Conservation (phyloP, 92 coral and sea anemone genomes). For the Parazoanthus darwini region DNA sequence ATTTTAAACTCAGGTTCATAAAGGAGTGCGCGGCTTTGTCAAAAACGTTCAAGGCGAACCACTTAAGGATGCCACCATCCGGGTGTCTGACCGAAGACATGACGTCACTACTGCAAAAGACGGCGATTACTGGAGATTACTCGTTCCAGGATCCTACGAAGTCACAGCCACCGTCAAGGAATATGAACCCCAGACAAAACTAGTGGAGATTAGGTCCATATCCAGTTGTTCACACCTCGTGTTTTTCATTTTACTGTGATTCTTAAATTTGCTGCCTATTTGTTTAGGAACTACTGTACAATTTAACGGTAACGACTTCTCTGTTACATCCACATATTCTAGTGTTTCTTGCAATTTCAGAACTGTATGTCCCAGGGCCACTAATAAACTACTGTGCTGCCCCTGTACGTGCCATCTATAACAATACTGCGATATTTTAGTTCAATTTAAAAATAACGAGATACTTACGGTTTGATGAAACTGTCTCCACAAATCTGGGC, state of each 20-base stretch:
- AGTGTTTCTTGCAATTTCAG: too few species aligned
- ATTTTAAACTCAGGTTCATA: constrained; percentile 66
- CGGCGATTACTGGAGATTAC: constrained; percentile 99
- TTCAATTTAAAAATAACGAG: not conserved
- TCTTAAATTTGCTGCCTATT: too few species aligned
- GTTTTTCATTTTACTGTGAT: too few species aligned
- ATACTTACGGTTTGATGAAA: constrained; percentile 87
- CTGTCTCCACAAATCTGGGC: constrained; percentile 98
- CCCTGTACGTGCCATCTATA: too few species aligned
- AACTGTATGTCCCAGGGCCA: too few species aligned
- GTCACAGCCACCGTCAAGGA: constrained; percentile 82
- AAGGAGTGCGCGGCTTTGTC: constrained; percentile 93
- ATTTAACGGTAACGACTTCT: too few species aligned
- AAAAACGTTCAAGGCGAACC: constrained; percentile 76
- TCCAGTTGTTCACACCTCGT: too few species aligned
- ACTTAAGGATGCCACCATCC: constrained; percentile 73
- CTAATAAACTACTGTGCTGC: too few species aligned
- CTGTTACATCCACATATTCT: too few species aligned
- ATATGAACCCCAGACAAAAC: constrained; percentile 84
- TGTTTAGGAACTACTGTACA: too few species aligned
- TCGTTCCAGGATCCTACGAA: constrained; percentile 99
- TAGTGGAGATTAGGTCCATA: constrained; percentile 67
- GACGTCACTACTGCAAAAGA: constrained; percentile 91
- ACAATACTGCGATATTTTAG: too few species aligned
- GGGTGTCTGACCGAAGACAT: constrained; percentile 97